Conservation (phyloP, 2,797 vertebrate genomes). For the Aplochiton taeniatus region DNA sequence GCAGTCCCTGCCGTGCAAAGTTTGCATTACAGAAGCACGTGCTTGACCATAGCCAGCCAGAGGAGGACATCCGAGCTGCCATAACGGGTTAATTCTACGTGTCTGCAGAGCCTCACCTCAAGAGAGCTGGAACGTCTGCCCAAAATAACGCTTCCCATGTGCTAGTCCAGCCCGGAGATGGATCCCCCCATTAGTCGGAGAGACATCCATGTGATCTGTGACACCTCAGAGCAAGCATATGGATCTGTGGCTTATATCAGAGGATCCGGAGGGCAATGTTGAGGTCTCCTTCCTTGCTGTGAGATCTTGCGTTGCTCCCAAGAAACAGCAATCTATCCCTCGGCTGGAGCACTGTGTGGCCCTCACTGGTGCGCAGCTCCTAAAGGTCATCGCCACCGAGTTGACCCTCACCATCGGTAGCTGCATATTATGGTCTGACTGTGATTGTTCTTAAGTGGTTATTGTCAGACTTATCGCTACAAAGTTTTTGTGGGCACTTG, state of each 20-base stretch:
- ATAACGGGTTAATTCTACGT: neutral
- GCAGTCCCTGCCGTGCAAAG: constrained; percentile 7
- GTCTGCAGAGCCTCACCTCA: neutral
- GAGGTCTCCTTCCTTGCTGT: no score
- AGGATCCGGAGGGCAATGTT: no score
- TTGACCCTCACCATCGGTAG: constrained; percentile 13
- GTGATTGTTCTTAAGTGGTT: no score
- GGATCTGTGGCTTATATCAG: no score
- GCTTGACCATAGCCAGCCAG: neutral
- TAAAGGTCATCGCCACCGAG: no score
- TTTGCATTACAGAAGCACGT: neutral
- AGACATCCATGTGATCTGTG: no score
- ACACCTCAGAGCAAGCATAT: no score
- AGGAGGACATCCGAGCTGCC: neutral
- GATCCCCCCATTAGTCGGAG: constrained; percentile 6
- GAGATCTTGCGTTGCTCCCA: no score
- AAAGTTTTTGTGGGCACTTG: neutral
- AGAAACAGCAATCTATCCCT: no score
- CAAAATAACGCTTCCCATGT: neutral
- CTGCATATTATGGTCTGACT: no score
- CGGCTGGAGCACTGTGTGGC: no score
- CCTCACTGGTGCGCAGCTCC: no score
- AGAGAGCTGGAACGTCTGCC: neutral
- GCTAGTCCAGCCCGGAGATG: neutral
- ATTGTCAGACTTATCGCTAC: neutral